phyloP scores from a whole-genome alignment of 37 sponge, comb jelly and placozoan species.

The Beroe forskalii region DNA sequence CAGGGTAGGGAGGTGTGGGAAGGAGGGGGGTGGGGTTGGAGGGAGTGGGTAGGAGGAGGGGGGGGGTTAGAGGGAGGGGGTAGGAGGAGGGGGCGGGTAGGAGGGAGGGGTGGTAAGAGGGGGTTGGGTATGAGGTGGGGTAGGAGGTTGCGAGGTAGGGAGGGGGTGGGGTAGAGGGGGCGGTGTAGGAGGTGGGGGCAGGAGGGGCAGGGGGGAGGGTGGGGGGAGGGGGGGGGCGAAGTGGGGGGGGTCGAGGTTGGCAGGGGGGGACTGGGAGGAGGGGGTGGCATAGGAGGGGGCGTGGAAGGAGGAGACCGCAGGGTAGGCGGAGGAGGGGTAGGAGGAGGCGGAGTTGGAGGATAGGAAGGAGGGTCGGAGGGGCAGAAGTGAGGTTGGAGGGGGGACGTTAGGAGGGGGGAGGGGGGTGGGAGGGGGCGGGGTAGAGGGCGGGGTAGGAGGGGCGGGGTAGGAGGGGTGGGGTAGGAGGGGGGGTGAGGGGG shows the following conservation, averaged over 20 bases:
- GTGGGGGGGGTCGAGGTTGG: neutral
- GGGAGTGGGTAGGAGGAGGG: neutral
- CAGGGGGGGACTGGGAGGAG: neutral
- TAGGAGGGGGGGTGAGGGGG: no score
- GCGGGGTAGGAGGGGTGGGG: no score
- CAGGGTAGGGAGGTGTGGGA: neutral
- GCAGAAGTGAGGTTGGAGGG: no score
- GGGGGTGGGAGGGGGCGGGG: no score
- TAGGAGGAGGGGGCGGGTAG: no score
- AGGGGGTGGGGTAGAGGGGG: neutral
- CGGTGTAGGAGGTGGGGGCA: neutral
- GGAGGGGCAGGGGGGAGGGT: neutral
- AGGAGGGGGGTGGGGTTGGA: neutral
- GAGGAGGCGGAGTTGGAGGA: neutral
- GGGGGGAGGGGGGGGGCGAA: neutral
- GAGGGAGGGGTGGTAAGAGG: no score
- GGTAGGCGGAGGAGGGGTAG: neutral
- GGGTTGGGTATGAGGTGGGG: no score
- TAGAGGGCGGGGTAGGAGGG: no score
- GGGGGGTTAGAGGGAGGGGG: no score
- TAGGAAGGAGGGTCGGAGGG: neutral
- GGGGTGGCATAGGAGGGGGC: neutral
- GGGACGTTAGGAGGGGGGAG: no score
- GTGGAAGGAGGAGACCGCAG: neutral
- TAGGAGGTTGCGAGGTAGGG: neutral